Evolutionary conservation across 2,797 vertebrate species (phyloP).

Genomic region (Psittacula derbiana): DNA sequence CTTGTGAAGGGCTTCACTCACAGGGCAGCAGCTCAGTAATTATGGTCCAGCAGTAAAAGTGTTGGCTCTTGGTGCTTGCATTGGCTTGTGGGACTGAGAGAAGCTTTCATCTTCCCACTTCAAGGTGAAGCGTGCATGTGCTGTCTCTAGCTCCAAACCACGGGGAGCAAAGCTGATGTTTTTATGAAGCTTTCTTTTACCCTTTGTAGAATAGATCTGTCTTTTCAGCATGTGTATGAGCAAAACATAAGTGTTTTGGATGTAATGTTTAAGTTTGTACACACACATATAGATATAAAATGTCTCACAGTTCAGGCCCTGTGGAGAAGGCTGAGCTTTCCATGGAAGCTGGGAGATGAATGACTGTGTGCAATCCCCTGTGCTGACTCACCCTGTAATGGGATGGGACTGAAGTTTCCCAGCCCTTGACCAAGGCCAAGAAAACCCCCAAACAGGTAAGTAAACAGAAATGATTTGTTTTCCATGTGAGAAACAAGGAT

Average conservation of each 20-base stretch:
- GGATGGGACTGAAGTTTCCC: not conserved
- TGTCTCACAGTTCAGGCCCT: not conserved
- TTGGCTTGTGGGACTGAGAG: not conserved
- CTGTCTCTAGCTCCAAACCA: not conserved
- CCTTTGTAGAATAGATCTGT: not conserved
- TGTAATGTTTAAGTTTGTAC: not conserved
- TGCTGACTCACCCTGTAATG: not conserved
- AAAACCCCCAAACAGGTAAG: not conserved
- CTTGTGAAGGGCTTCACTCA: not conserved
- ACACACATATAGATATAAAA: not conserved
- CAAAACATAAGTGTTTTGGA: not conserved
- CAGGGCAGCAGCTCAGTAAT: not conserved
- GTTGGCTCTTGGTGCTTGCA: fast-evolving
- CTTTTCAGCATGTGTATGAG: not conserved
- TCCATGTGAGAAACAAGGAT: not conserved
- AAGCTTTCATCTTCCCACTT: not conserved
- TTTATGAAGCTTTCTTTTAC: not conserved
- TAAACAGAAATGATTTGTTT: not conserved
- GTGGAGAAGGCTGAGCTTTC: not conserved
- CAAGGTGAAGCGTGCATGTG: not conserved
- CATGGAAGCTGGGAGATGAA: not conserved
- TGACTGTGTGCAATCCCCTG: not conserved
- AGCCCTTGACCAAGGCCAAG: not conserved
- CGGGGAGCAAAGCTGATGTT: not conserved
- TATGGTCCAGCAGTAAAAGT: not conserved